Evolutionary conservation across 2,888 invertebrate genomes (phyloP).

Genomic region (Heliconius cydno): DNA sequence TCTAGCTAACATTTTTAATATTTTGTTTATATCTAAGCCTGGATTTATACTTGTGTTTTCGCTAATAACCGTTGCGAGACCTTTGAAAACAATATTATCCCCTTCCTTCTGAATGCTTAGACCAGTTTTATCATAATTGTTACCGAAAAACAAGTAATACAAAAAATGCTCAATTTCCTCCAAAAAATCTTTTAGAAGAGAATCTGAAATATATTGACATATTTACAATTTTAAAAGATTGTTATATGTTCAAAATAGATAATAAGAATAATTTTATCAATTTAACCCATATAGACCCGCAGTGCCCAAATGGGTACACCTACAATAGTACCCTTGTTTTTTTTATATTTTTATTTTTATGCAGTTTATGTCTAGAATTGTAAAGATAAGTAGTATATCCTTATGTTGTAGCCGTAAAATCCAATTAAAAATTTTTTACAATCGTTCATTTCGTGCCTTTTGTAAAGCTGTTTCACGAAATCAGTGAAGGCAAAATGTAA

Average conservation of each 20-base stretch:
- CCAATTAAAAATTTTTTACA: no score
- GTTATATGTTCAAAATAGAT: no score
- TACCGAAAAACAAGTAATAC: not conserved
- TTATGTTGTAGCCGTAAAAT: no score
- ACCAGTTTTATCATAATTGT: not conserved
- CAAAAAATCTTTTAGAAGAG: not conserved
- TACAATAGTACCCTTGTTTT: no score
- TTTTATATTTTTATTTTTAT: no score
- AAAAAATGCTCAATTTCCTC: not conserved
- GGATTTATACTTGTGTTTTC: not conserved
- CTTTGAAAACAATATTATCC: not conserved
- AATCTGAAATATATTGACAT: conserved; percentile 1
- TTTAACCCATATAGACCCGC: no score
- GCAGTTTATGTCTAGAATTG: no score
- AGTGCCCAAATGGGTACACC: no score
- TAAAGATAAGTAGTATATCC: no score
- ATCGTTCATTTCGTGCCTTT: no score
- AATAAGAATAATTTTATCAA: not conserved
- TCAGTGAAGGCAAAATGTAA: no score
- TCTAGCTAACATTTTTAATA: not conserved
- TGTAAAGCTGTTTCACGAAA: no score
- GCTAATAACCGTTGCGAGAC: not conserved
- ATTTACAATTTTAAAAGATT: not conserved
- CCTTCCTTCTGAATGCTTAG: not conserved
- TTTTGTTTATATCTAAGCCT: not conserved